These are phyloP conservation scores for Scatophagus argus DNA, from an alignment of 2,113 vertebrate species.

Conservation along the genomic window DNA sequence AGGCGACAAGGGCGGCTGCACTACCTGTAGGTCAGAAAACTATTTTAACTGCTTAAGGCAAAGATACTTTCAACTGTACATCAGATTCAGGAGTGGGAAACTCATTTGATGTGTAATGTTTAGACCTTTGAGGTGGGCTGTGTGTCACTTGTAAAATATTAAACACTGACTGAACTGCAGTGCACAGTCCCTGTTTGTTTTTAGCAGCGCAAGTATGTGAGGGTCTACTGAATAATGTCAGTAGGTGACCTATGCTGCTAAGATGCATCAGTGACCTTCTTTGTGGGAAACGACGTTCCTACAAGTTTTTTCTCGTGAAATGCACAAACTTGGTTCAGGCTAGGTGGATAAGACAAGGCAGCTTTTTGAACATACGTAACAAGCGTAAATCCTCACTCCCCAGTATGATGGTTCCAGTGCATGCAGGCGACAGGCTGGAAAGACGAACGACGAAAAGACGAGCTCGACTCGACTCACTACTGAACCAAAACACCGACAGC, in stretches of 20 bases:
- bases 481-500: slow-evolving; percentile 7
- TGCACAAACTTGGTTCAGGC: not conserved
- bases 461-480: slow-evolving; percentile 12
- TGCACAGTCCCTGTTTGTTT: not conserved
- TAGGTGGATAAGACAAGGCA: not conserved
- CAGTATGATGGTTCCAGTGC: not conserved
- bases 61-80: not conserved
- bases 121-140: slow-evolving; percentile 4
- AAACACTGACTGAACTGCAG: slow-evolving; percentile 5
- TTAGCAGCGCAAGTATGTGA: no score
- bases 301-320: not conserved
- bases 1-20: not conserved
- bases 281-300: not conserved
- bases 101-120: slow-evolving; percentile 13
- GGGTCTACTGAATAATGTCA: not conserved
- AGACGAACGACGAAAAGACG: no score
- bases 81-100: not conserved
- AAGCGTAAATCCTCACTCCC: slow-evolving; percentile 2
- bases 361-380: not conserved
- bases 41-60: no score
- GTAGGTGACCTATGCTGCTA: not conserved
- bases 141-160: slow-evolving; percentile 17
- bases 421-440: not conserved
- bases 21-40: not conserved
- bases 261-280: not conserved